Base-by-base conservation (phyloP, 1,140 invertebrate genomes). In the Harpegnathos saltator region DNA sequence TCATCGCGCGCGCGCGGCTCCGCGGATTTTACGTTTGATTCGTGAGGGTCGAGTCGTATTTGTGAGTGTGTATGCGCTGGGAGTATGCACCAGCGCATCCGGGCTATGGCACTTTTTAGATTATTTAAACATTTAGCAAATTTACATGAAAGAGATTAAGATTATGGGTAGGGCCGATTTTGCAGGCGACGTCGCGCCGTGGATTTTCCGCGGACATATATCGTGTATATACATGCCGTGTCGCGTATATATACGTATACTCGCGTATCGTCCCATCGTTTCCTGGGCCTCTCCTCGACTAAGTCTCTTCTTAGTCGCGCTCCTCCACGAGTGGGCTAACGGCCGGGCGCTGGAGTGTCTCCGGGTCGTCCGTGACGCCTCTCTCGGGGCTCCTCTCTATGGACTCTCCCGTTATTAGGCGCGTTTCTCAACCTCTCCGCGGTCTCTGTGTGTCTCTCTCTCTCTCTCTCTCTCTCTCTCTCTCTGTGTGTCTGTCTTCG, bases 131-230 rank as follows among this genome's bases (percentile, higher is more conserved):
- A 94, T 94, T 94, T 94, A 94, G 93, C 93, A 93, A 93, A 94
- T 94, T 94, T 94, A 94, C 93, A 94, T 94, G 94, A 94, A 94
- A 91, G 91, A 94, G 93, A 94, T 94, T 94, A 94, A 94, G 92
- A 94, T 94, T 94, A 94, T 93, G 92, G 90, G 87, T 92, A 87
- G 90, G 90, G 87, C 85, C 82, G 84, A 89, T 89, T 89, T 92
- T 89, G 91, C 91, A 90, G 86, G 61, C 44, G 14, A 71, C 81
- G 85, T 85, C 62, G 71, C 71, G 63, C 71, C 75, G 33, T 73
- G 38, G 73, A 89, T 85, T 83, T 82, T 84, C 78, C 33, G 52
- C 44, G 38, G 38, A 24, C 68, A 3, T 26, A 33, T 48, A 24
- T n/a, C n/a, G 29, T 58, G 33, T 72, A 78, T 71, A 69, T 80